A percentile compares a stretch with the other conserved stretches of the same genome.
Evolutionary conservation across 2,888 invertebrate species (phyloP).

Genomic region (Phasia obesa): DNA sequence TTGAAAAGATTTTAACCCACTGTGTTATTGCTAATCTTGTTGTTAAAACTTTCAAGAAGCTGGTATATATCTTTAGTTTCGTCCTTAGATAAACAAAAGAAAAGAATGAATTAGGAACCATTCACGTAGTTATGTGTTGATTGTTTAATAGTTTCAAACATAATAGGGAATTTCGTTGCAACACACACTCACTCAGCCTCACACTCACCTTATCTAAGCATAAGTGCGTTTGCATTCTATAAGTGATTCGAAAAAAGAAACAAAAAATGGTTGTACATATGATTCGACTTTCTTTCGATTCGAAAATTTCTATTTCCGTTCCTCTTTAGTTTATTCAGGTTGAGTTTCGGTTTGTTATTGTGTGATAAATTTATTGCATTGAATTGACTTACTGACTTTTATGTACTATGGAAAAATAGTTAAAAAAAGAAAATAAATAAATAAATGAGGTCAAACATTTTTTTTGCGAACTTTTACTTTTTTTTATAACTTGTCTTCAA

Average conservation of each 20-base stretch:
- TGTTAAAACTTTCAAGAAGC: too few relatives aligned
- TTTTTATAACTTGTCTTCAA: conserved; percentile 2
- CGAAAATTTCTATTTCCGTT: conserved; percentile 50
- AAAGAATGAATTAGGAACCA: too few relatives aligned
- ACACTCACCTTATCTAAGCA: neutral
- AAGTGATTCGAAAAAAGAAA: conserved; percentile 22
- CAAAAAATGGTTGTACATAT: conserved; percentile 48
- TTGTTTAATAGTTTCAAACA: conserved; percentile 42
- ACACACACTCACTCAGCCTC: neutral
- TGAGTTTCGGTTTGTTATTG: conserved; percentile 46
- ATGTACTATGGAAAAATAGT: conserved; percentile 11
- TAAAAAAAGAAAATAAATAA: conserved; percentile 2
- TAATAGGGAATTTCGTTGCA: neutral
- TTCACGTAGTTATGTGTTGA: conserved; percentile 34
- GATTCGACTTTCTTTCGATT: conserved; percentile 57
- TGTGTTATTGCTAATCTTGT: too few relatives aligned
- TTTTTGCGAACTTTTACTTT: conserved; percentile 35
- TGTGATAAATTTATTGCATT: conserved; percentile 67
- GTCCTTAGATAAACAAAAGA: too few relatives aligned
- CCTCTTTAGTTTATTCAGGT: conserved; percentile 12
- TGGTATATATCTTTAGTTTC: too few relatives aligned
- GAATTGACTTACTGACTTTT: conserved; percentile 63
- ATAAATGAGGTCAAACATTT: conserved; percentile 56
- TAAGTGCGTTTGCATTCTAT: neutral
- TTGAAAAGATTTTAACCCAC: too few relatives aligned